Evolutionary conservation across 2,113 vertebrate species (phyloP), one percentile per base, ranked within the genome.

Genomic region (Gasterosteus nipponicus): DNA sequence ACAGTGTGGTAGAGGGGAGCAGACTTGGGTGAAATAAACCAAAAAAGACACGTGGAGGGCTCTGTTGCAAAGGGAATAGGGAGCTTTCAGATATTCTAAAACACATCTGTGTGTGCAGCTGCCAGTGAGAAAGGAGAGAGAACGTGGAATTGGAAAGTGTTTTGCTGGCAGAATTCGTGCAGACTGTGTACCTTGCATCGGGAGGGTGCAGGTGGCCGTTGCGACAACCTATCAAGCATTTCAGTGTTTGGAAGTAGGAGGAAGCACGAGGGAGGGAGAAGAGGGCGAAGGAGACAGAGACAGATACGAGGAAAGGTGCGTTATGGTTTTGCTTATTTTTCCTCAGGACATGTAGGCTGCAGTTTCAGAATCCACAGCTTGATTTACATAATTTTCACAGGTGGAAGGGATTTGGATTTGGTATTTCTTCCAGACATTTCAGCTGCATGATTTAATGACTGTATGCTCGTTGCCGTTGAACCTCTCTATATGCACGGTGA

Each of bases 81-180:
- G 29, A 12, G 46, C 64, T 81, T 76, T 81, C 70, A 83, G 68
- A 49, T 78, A 41, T 49, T 80, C 66, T n/a, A 46, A 80, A 80
- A 80, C 69, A 82, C 79, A 83, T 82, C 65, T 82, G 78, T 70
- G 56, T 80, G 57, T 64, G 68, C 75, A 81, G 80, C 75, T 76
- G 75, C 35, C 63, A 60, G 58, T 69, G 69, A 59, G 54, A 70
- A 64, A 22, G 70, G 49, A 60, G 42, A 77, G 58, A 44, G 57
- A 35, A 31, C 47, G 54, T 69, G 65, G 70, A 73, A 41, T 35
- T 11, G 47, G 42, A 14, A 26, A 26, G 22, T 26, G 22, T 26
- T 61, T 44, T 41, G 49, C 29, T 62, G 58, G 57, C 71, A 78
- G 4, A 62, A 54, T 53, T 69, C 31, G 19, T 53, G 57, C 73